Conservation (phyloP, 2,113 vertebrate genomes). For the Abramis brama region DNA sequence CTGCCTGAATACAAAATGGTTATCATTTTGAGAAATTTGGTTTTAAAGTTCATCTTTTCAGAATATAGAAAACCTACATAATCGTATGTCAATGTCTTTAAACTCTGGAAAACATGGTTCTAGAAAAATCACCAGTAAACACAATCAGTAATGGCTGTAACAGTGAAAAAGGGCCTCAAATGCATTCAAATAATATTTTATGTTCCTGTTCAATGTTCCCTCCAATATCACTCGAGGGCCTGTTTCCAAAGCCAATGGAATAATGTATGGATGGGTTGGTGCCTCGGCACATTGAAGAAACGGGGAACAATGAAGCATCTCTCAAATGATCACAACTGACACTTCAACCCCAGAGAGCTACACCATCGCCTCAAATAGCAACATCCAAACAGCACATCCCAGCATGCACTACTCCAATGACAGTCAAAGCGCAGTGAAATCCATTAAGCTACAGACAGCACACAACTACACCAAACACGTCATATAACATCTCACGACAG, state of each 20-base stretch:
- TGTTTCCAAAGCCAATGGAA: conserved; percentile 10
- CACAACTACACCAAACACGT: neutral
- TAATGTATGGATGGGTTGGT: neutral
- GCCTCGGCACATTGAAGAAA: neutral
- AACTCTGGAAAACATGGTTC: neutral
- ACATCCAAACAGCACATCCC: conserved; percentile 18
- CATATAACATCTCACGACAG: neutral
- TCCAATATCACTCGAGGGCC: conserved; percentile 2
- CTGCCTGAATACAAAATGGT: neutral
- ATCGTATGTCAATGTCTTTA: neutral
- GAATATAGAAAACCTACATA: neutral
- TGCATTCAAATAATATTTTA: neutral
- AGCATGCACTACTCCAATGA: conserved; percentile 18
- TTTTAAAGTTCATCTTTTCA: neutral
- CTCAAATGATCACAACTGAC: conserved; percentile 14
- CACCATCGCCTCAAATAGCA: neutral
- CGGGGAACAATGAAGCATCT: neutral
- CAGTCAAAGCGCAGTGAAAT: neutral
- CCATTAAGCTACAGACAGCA: neutral
- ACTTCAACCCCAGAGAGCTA: conserved; percentile 14
- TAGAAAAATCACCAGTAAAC: neutral
- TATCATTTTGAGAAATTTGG: neutral
- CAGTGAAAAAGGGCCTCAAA: neutral
- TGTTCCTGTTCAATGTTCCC: neutral
- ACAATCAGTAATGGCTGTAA: neutral